Percentiles rank a stretch among this genome's conserved stretches.
These are phyloP conservation scores for Cnemophilus loriae DNA, from an alignment of 2,113 vertebrate species.

Conservation along the genomic window DNA sequence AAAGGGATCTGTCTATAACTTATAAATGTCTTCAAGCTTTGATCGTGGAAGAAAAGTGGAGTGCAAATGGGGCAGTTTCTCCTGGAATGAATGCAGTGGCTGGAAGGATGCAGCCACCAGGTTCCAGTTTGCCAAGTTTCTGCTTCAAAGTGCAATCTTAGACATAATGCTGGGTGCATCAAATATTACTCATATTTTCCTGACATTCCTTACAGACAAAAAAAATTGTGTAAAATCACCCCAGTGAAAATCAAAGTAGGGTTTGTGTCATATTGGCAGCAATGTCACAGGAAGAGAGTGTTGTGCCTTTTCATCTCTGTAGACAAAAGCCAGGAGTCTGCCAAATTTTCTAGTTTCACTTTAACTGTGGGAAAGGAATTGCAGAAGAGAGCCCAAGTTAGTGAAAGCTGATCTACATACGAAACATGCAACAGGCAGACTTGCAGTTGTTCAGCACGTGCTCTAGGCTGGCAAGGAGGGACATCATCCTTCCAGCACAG, in stretches of 20 bases:
- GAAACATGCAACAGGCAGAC: fast-evolving
- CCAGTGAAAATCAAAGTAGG: neutral
- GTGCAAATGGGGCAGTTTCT: neutral
- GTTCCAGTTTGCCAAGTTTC: neutral
- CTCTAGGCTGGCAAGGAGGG: neutral
- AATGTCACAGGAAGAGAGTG: neutral
- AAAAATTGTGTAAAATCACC: neutral
- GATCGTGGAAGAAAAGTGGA: neutral
- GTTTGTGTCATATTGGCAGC: neutral
- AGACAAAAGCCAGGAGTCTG: neutral
- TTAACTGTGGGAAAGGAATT: neutral
- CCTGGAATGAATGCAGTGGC: neutral
- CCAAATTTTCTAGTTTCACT: neutral
- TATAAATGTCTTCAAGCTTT: neutral
- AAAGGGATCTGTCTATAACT: neutral
- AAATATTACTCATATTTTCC: neutral
- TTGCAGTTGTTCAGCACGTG: neutral
- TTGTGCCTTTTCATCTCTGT: neutral
- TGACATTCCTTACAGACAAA: neutral
- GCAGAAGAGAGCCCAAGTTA: neutral
- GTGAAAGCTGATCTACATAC: neutral
- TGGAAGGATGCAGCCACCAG: neutral
- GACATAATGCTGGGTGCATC: neutral
- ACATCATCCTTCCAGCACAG: neutral
- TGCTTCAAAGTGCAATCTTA: neutral